phyloP scores from a whole-genome alignment of 2,888 invertebrate species.

The Elegia similella region DNA sequence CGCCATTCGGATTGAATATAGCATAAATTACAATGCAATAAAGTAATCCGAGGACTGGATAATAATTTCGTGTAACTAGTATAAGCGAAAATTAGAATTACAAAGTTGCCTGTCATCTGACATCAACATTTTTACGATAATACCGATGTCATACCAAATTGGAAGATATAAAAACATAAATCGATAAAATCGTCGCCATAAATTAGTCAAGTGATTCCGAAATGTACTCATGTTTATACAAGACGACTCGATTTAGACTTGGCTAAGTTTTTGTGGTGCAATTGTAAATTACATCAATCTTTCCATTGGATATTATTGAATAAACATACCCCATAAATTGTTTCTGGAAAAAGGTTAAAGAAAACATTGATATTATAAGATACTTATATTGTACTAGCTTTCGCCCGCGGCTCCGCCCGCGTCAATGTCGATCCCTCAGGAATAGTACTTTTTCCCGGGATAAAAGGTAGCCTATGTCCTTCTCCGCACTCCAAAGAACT shows the following conservation, averaged over 20 bases:
- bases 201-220: slow-evolving; percentile 6
- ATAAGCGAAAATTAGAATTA: slow-evolving; percentile 20
- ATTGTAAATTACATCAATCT: slow-evolving; percentile 9
- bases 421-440: no score
- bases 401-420: no score
- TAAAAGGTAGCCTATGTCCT: no score
- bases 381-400: no score
- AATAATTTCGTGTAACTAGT: slow-evolving; percentile 25
- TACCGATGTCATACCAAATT: slow-evolving; percentile 12
- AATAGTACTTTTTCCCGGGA: no score
- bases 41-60: slow-evolving; percentile 19
- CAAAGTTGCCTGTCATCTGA: slow-evolving; percentile 16
- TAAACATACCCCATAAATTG: slow-evolving; percentile 1
- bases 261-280: slow-evolving; percentile 1
- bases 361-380: background rate
- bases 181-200: slow-evolving; percentile 11
- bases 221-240: slow-evolving; percentile 15
- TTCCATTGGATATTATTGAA: slow-evolving; percentile 3
- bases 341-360: background rate
- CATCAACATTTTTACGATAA: slow-evolving; percentile 14
- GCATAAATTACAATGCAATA: slow-evolving; percentile 13
- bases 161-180: slow-evolving; percentile 3
- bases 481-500: no score
- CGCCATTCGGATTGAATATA: background rate
- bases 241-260: background rate